Evolutionary conservation across 2,797 vertebrate species (phyloP), one percentile per base, ranked within the genome.

Genomic region (Nannoperca obscura): DNA sequence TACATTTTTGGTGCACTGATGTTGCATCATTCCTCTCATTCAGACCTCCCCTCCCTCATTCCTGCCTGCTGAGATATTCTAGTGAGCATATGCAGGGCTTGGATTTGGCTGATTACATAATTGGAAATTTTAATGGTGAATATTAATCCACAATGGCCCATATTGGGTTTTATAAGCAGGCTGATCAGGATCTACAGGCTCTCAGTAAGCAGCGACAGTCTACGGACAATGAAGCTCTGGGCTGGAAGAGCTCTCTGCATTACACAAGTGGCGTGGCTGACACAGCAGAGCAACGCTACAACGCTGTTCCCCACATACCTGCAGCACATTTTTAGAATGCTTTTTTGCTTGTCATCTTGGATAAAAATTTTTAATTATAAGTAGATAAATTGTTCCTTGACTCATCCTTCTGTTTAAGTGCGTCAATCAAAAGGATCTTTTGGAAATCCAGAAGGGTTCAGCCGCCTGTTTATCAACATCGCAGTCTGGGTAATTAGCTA

Each of bases 81-180:
- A 83, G 87, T 82, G 90, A 94, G 90, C 92, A 89, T 90, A 93
- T 88, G 90, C 88, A 90, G 81, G 34, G 85, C 75, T 80, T 89
- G 93, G 94, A 95, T 94, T 94, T 91, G 86, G 83, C 88, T 90
- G 93, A 95, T 96, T 95, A 95, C 88, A 95, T 95, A 92, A 95
- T 93, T 95, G 92, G 88, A 93, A 86, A 94, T 94, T 94, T 94
- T 89, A 92, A 93, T 93, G 87, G 90, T 87, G 90, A 93, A 92
- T 92, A 92, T 91, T 94, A 95, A 95, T 95, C 93, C 90, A 91
- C 90, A 87, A 89, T 86, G 92, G 87, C 88, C 87, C 87, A 89
- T 92, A 92, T 91, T 92, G 82, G 77, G 86, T 84, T 93, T 93
- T 86, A 89, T 91, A 93, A 94, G 82, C 88, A 81, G 89, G 86